Percentiles rank a stretch among this genome's conserved stretches.
These are phyloP conservation scores for Myrmecophaga tridactyla DNA, from an alignment of 2,113 vertebrate species.

Conservation along the genomic window DNA sequence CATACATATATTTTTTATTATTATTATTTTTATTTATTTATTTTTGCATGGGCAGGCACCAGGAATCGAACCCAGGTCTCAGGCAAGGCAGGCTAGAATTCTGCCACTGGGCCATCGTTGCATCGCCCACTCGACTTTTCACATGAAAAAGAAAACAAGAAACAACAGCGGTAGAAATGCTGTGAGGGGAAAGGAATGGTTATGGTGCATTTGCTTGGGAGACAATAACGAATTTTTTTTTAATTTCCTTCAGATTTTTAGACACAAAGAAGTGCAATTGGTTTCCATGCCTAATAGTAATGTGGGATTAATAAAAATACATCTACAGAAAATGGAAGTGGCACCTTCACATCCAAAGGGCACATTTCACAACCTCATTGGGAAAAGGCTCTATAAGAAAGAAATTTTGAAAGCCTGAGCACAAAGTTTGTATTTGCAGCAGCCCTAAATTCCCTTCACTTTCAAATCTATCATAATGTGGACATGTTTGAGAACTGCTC, in stretches of 20 bases:
- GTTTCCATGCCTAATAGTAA: background rate
- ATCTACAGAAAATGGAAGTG: no score
- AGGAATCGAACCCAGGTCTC: no score
- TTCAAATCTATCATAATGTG: conserved; percentile 57
- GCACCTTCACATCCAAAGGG: background rate
- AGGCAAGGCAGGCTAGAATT: no score
- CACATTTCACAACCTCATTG: background rate
- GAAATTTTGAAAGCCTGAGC: conserved; percentile 15
- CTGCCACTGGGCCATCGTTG: no score
- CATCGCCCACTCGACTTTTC: no score
- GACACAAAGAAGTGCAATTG: background rate
- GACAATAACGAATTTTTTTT: no score
- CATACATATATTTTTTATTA: no score
- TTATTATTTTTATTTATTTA: no score
- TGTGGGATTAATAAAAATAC: background rate
- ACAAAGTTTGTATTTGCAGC: conserved; percentile 48
- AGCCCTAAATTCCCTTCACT: conserved; percentile 52
- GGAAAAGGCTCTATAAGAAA: background rate
- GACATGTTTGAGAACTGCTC: conserved; percentile 21
- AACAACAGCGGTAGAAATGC: no score
- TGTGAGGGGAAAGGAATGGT: no score
- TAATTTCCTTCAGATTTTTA: no score
- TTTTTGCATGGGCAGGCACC: background rate
- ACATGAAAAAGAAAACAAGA: fast-evolving
- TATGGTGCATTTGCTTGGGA: fast-evolving